These are phyloP conservation scores for Ypsolopha scabrella DNA, from an alignment of 2,888 invertebrate species.

Conservation along the genomic window DNA sequence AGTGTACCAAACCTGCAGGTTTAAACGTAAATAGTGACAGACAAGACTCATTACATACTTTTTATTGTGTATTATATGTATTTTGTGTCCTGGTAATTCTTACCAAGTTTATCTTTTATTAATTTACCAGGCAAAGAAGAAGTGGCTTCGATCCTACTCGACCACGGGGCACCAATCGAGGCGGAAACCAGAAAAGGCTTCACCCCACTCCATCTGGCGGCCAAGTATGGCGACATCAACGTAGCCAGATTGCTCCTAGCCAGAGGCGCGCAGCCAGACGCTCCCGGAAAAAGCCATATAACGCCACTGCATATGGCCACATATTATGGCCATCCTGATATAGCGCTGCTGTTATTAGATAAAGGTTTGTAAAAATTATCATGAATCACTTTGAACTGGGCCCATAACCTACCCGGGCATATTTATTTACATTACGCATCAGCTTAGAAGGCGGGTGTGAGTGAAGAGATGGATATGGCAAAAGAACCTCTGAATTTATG, in stretches of 20 bases:
- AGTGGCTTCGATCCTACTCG: conserved; percentile 90
- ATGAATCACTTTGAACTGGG: neutral
- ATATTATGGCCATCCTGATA: conserved; percentile 95
- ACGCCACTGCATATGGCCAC: conserved; percentile 97
- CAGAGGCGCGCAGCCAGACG: conserved; percentile 88
- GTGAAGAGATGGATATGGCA: too few relatives aligned
- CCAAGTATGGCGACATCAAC: conserved; percentile 95
- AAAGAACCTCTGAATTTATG: too few relatives aligned
- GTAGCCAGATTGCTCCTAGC: conserved; percentile 90
- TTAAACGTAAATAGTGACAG: too few relatives aligned
- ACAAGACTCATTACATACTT: neutral
- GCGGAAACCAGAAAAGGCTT: conserved; percentile 97
- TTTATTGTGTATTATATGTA: neutral
- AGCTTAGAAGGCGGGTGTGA: too few relatives aligned
- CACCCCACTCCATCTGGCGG: conserved; percentile 96
- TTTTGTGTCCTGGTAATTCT: too few relatives aligned
- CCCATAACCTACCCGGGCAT: too few relatives aligned
- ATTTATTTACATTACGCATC: too few relatives aligned
- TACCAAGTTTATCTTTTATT: too few relatives aligned
- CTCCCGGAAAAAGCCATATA: conserved; percentile 94
- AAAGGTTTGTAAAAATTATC: conserved; percentile 68
- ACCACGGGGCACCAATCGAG: conserved; percentile 89
- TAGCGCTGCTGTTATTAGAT: conserved; percentile 89
- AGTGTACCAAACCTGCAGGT: too few relatives aligned
- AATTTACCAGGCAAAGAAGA: conserved; percentile 76